Base-by-base conservation (phyloP, 1,140 invertebrate genomes). In the Drosophila littoralis region DNA sequence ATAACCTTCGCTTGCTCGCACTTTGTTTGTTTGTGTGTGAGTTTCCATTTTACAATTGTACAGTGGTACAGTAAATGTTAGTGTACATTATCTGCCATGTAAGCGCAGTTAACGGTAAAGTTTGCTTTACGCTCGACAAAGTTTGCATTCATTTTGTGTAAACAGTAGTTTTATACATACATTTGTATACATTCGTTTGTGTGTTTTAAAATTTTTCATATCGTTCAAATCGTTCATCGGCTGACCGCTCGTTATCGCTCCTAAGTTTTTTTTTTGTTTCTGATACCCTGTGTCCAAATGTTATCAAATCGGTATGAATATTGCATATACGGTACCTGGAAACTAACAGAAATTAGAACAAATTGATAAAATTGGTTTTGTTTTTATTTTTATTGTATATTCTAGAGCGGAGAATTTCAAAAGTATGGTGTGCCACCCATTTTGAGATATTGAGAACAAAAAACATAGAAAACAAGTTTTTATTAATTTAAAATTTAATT, bases 11-110 rank as follows among this genome's bases (percentile, higher is more conserved):
- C n/a, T n/a, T 32, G 43, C 71, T 79, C 71, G 55, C 64, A 65
- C 66, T 64, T 54, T 63, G 28, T 17, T 63, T 69, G 51, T 69
- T 32, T 36, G 33, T 63, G 52, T 70, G 36, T 66, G 50, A 60
- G 7, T 40, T 57, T 75, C 33, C 48, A 88, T 72, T 81, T 58
- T 82, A 68, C 58, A 69, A 82, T 72, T 78, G 65, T 82, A 77
- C 54, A 67, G 40, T 54, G 35, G 50, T 50, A 67, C 67, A 70
- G 57, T 45, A 7, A 52, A 64, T 72, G 57, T 40, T 57, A 61
- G 42, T 72, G 69, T 50, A 50, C 64, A 79, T 52, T 74, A 69
- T 69, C 54, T 57, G 45, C 46, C 12, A 52, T 75, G 69, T 78
- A 81, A 88, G 70, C 70, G 40, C 36, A 69, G 42, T 46, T 57